phyloP scores from a whole-genome alignment of 2,113 vertebrate genomes.

The Nyctereutes procyonoides region DNA sequence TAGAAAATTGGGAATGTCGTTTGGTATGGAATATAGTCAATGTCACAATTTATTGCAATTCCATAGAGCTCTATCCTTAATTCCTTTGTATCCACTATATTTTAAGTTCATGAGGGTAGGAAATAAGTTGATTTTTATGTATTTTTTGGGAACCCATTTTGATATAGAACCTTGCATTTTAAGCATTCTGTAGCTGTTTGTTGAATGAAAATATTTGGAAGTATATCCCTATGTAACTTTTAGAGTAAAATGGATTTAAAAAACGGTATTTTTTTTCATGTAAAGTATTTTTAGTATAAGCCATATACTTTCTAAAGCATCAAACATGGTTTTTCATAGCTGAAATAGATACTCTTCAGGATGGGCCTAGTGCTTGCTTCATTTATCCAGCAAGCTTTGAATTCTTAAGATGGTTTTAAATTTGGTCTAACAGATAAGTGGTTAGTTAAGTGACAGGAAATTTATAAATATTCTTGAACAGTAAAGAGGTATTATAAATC shows the following conservation, averaged over 20 bases:
- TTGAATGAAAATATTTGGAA: conserved; percentile 8
- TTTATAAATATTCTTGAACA: background rate
- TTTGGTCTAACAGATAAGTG: background rate
- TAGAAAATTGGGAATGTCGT: background rate
- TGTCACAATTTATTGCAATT: background rate
- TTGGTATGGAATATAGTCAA: background rate
- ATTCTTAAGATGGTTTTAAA: background rate
- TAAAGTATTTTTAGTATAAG: background rate
- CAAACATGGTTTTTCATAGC: background rate
- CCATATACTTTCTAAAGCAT: background rate
- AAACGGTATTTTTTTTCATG: background rate
- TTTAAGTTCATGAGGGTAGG: background rate
- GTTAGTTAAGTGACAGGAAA: background rate
- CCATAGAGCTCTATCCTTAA: background rate
- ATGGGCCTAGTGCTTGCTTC: background rate
- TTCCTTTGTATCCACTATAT: background rate
- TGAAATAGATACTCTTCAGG: background rate
- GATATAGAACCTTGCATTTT: background rate
- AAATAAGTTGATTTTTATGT: background rate
- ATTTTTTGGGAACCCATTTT: background rate
- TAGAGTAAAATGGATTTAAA: conserved; percentile 5
- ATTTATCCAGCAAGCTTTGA: background rate
- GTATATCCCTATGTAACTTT: background rate
- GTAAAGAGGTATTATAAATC: background rate
- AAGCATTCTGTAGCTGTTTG: background rate